Evolutionary conservation across 2,888 invertebrate genomes (phyloP), one percentile per base, ranked within the genome.

Genomic region (Pandemis cinnamomeana): DNA sequence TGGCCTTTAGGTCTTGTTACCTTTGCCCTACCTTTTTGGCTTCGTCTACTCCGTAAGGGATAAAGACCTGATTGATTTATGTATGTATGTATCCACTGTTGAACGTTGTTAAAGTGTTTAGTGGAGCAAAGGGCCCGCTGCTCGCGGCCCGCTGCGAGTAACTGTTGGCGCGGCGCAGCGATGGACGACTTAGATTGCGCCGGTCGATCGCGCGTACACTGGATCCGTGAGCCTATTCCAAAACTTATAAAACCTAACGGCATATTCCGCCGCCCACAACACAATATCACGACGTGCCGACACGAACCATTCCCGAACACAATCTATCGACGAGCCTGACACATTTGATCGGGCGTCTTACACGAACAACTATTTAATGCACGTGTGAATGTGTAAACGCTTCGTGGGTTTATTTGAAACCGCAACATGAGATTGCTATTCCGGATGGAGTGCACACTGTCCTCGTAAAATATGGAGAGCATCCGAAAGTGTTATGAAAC

Each of bases 121-220:
- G 27, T 7, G n/a, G 51, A 55, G 15, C 20, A 5, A n/a, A 51
- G 3, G 53, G 58, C 58, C 27, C 64, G 64, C 20, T 55, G 42
- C 44, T 6, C 27, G 27, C 27, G 1, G 27, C 44, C 13, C 27
- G 27, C 27, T 36, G 27, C 44, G 11, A 7, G 60, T 5, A 44
- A 20, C 48, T 20, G 13, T 15, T n/a, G 13, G 15, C 15, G 46
- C 46, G 60, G 36, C 60, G 41, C 61, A 41, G n/a, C 58, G 70
- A 71, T 71, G 70, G 70, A 42, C 70, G 63, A 71, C 62, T 71
- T 63, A 71, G 70, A 71, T 71, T 55, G 70, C 67, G 67, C 58
- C 51, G 66, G 20, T 44, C 70, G 70, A 71, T 63, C 70, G 70
- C 70, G 67, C 63, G 58, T 55, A 7, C 53, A 20, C 8, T 15